Conservation (phyloP, 1,140 invertebrate species). For the Lamellibrachia luymesi region DNA sequence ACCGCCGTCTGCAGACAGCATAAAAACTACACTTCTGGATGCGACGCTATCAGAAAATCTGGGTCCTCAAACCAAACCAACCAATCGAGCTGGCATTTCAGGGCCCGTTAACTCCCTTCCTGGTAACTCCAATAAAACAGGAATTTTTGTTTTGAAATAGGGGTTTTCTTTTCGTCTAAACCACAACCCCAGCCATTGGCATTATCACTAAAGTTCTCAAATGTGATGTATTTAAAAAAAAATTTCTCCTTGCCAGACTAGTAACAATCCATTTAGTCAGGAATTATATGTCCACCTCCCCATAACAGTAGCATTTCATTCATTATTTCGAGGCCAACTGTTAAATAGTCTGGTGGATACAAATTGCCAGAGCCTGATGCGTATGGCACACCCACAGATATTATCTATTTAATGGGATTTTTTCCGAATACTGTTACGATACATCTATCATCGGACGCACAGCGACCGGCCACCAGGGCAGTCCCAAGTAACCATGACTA, state of each 20-base stretch:
- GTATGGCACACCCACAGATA: background rate
- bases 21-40: background rate
- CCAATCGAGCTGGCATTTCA: no score
- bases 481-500: background rate
- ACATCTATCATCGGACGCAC: background rate
- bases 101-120: no score
- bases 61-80: background rate
- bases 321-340: background rate
- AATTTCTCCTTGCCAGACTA: no score
- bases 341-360: background rate
- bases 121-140: no score
- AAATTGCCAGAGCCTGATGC: background rate
- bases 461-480: background rate
- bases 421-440: background rate
- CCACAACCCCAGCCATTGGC: background rate
- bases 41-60: background rate
- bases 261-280: background rate
- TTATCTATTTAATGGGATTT: background rate
- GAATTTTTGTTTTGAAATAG: no score
- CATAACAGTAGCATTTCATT: background rate
- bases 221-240: background rate
- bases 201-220: background rate
- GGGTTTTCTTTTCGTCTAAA: no score
- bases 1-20: background rate
- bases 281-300: background rate